Base-by-base conservation (phyloP, 2,797 vertebrate species). In the Spondyliosoma cantharus region DNA sequence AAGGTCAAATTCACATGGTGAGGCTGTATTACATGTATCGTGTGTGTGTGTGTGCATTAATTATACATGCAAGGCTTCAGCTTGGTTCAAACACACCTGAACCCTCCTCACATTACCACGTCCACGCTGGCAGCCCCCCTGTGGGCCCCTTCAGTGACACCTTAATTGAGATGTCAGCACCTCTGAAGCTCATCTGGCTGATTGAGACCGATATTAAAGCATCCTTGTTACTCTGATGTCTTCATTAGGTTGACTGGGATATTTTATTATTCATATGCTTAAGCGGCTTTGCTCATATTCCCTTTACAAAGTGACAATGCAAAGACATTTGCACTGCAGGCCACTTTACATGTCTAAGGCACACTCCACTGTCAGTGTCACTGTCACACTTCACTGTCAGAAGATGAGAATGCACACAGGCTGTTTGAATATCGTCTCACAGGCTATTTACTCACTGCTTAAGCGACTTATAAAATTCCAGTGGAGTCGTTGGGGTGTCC, bases 11-110 rank as follows among this genome's bases (percentile, higher is more conserved):
- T 48, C 7, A 56, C 22, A 54, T 56, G 50, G 15, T 37, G 27
- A 29, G 42, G 66, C 27, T 56, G 48, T 27, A 15, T 60, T 22
- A 46, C 19, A 6, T 45, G 49, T 11, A 52, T 45, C 37, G 70
- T 71, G 71, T 53, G 63, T 68, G 60, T 37, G 25, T 19, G 62
- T 58, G 53, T 53, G 66, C 42, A 20, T 20, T 74, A 65, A 75
- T 80, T 71, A 77, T 48, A 70, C 43, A 80, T 64, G 52, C 43
- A 29, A 42, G n/a, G 29, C 71, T 68, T 67, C 27, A 60, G 70
- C 53, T 70, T 37, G 59, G 56, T 59, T 81, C 60, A 68, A 59
- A 78, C 69, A 75, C 84, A 88, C 82, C 72, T 78, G 71, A 81
- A 45, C 52, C 62, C 61, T 76, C 71, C 69, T 75, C 67, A 56